phyloP scores from a whole-genome alignment of 1,140 invertebrate species.

The Drosophila takahashii region DNA sequence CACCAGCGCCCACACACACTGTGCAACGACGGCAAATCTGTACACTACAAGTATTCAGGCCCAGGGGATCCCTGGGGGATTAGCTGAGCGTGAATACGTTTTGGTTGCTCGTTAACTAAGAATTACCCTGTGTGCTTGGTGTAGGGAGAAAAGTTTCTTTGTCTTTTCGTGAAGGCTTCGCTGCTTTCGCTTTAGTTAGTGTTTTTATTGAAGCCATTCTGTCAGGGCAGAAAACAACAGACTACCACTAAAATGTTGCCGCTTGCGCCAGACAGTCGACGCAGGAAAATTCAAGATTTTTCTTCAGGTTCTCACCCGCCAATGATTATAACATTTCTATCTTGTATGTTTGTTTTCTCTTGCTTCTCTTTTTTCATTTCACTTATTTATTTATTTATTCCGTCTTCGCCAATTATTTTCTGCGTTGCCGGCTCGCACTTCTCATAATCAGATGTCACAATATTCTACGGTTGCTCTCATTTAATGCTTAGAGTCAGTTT shows the following conservation, averaged over 20 bases:
- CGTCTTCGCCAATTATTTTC: slow-evolving; percentile 16
- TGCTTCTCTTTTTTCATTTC: too few relatives aligned
- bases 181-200: slow-evolving; percentile 40
- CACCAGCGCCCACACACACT: slow-evolving; percentile 29
- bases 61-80: slow-evolving; percentile 52
- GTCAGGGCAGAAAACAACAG: slow-evolving; percentile 19
- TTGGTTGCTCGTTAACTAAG: slow-evolving; percentile 78
- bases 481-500: too few relatives aligned
- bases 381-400: slow-evolving; percentile 9
- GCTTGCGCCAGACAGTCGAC: slow-evolving; percentile 4
- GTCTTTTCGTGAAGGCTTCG: slow-evolving; percentile 19
- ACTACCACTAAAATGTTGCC: slow-evolving; percentile 25
- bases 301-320: background rate
- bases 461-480: too few relatives aligned
- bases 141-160: slow-evolving; percentile 19
- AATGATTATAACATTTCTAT: background rate
- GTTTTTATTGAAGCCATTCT: slow-evolving; percentile 67
- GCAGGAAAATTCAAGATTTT: background rate
- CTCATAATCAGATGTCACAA: too few relatives aligned
- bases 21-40: slow-evolving; percentile 28
- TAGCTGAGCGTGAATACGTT: slow-evolving; percentile 75
- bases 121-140: slow-evolving; percentile 61
- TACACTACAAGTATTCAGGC: background rate
- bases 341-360: background rate
- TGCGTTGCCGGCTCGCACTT: background rate